These are phyloP conservation scores for Penelope pileata DNA, from an alignment of 2,113 vertebrate species.

Conservation along the genomic window DNA sequence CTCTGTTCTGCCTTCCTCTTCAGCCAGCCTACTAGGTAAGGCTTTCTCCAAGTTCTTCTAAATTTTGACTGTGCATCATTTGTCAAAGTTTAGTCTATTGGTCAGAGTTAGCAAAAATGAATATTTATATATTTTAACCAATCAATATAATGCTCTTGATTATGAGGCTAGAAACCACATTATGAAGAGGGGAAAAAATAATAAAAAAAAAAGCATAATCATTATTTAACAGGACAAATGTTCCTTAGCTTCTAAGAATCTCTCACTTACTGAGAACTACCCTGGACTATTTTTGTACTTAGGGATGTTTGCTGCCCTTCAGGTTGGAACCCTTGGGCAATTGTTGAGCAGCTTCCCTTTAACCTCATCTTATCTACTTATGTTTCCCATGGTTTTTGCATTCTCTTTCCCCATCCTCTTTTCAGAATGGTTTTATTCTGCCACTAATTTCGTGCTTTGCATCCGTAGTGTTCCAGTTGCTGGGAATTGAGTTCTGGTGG, in stretches of 20 bases:
- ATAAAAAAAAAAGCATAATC: not conserved
- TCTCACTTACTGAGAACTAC: not conserved
- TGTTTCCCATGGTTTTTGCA: not conserved
- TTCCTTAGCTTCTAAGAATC: not conserved
- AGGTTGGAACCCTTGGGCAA: not conserved
- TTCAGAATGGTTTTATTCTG: not conserved
- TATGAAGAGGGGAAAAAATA: not conserved
- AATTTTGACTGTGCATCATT: not conserved
- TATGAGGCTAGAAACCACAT: not conserved
- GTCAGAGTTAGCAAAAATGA: not conserved
- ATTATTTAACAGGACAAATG: not conserved
- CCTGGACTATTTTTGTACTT: not conserved
- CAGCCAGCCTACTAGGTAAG: not conserved
- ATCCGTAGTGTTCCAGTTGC: not conserved
- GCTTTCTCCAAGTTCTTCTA: not conserved
- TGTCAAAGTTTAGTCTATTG: not conserved
- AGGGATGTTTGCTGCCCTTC: not conserved
- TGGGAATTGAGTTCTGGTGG: not conserved
- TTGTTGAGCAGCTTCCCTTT: not conserved
- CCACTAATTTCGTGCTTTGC: not conserved
- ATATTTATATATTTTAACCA: not conserved
- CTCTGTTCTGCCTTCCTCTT: not conserved
- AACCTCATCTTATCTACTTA: not conserved
- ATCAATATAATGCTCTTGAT: not conserved
- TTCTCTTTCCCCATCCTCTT: not conserved